Base-by-base conservation (phyloP, 2,797 vertebrate genomes). In the Choloepus didactylus region DNA sequence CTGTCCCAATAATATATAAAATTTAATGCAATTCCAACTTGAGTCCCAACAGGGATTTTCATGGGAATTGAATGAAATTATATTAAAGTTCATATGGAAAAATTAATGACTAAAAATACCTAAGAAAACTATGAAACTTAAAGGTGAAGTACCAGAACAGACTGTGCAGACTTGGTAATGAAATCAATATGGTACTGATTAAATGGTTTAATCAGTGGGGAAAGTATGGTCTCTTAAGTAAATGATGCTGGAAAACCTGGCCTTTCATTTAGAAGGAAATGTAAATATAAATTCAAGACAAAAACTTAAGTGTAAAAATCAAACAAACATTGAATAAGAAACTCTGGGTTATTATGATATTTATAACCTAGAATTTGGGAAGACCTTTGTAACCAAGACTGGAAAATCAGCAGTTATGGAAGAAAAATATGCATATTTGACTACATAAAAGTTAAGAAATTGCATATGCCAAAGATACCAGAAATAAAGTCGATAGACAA, bases 231-330 rank as follows among this genome's bases (percentile, higher is more conserved):
- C 38, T 62, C 31, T 49, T 85, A 72, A 86, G 44, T 87, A 51
- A 94, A 64, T 54, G 21, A 64, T 54, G 31, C 56, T 95, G 67
- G 56, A 19, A 73, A 88, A 85, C 25, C 41, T 75, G 12, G 14
- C 16, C 46, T 76, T 86, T 6, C 35, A 21, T 64, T 67, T 90
- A 67, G 60, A 84, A 66, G n/a, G 44, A 95, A 95, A 88, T 79
- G 29, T 35, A n/a, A 49, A 87, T 49, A 66, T 44, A 46, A 59
- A 70, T 54, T 75, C 56, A n/a, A 67, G 64, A 46, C 44, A 62
- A 81, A 94, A 94, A 35, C 3, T 79, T 80, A 49, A 70, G 67
- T 82, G 62, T 59, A 69, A 64, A 60, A 67, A 44, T 70, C 69
- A 81, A 67, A 87, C n/a, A n/a, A 59, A 77, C 15, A 60, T 70